Evolutionary conservation across 1,140 invertebrate genomes (phyloP).

Genomic region (Hetaerina americana): DNA sequence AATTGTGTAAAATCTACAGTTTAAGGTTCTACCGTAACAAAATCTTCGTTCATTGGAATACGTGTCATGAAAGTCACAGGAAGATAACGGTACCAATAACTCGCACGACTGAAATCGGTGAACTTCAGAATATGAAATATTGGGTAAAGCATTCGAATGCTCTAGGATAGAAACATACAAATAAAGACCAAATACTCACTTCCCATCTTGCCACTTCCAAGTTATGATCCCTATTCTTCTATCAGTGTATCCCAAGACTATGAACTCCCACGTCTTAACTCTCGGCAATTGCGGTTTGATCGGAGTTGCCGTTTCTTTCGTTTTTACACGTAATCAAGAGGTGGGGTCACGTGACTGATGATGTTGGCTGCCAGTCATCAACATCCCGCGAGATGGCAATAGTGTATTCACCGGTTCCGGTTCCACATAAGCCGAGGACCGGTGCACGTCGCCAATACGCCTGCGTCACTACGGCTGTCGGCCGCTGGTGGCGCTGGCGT

Average conservation of each 20-base stretch:
- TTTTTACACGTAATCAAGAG: constrained; percentile 21
- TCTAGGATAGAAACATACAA: too few species aligned
- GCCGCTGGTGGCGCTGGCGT: too few species aligned
- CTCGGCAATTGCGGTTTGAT: constrained; percentile 12
- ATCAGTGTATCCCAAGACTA: constrained; percentile 27
- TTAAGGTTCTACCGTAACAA: too few species aligned
- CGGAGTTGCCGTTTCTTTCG: constrained; percentile 12
- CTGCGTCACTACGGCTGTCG: too few species aligned
- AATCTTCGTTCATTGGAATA: constrained; percentile 5
- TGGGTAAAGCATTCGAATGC: too few species aligned
- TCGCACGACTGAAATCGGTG: too few species aligned
- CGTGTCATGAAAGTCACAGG: constrained; percentile 14
- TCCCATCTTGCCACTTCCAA: constrained; percentile 37
- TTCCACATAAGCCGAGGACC: not conserved
- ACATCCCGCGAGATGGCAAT: not conserved
- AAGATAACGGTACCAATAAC: constrained; percentile 19
- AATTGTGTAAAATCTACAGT: too few species aligned
- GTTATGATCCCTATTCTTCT: constrained; percentile 36
- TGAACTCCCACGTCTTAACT: constrained; percentile 11
- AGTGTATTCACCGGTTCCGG: not conserved
- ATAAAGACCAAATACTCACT: constrained; percentile 39
- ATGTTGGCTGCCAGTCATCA: constrained; percentile 33
- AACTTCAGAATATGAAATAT: too few species aligned
- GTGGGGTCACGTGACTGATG: constrained; percentile 46
- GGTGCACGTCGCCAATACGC: too few species aligned